Base-by-base conservation (phyloP, 2,888 invertebrate genomes). In the Tachystola acroxantha region DNA sequence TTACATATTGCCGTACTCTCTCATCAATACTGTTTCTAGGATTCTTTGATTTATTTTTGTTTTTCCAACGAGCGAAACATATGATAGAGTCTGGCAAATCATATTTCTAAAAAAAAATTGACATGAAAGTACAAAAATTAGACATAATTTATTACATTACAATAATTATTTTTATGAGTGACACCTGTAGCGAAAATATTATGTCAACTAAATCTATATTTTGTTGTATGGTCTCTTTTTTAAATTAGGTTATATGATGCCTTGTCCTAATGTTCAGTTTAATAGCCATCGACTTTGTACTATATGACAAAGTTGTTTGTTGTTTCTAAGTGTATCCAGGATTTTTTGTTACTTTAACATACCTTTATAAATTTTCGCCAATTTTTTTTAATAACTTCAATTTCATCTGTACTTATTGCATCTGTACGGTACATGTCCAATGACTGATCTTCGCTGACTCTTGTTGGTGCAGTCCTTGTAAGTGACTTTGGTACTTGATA, bases 301-400 rank as follows among this genome's bases (percentile, higher is more conserved):
- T n/a, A n/a, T n/a, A n/a, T n/a, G n/a, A n/a, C n/a, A n/a, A n/a
- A n/a, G n/a, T n/a, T n/a, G n/a, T n/a, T n/a, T n/a, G n/a, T n/a
- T n/a, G n/a, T n/a, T n/a, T n/a, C n/a, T n/a, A n/a, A 16, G 3
- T 16, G 16, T 16, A 16, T 16, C 6, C 6, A 16, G 16, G 16
- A 16, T 4, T 4, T 6, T 4, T 16, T 16, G 16, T 16, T 6
- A 16, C 16, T 16, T 16, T 16, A 16, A 24, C n/a, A 24, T 53
- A 79, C 82, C 72, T 68, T 63, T 20, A 50, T 53, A 47, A 84
- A 69, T 42, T 63, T 63, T 12, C 42, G 40, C 82, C 82, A 84
- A 41, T 81, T 82, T 42, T 65, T 53, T 28, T 51, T 42, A 34
- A 84, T 65, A 34, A 22, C 35, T 5, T 71, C 58, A 52, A 48